Evolutionary conservation across 2,888 invertebrate species (phyloP).

Genomic region (Drosophila nigricruria): DNA sequence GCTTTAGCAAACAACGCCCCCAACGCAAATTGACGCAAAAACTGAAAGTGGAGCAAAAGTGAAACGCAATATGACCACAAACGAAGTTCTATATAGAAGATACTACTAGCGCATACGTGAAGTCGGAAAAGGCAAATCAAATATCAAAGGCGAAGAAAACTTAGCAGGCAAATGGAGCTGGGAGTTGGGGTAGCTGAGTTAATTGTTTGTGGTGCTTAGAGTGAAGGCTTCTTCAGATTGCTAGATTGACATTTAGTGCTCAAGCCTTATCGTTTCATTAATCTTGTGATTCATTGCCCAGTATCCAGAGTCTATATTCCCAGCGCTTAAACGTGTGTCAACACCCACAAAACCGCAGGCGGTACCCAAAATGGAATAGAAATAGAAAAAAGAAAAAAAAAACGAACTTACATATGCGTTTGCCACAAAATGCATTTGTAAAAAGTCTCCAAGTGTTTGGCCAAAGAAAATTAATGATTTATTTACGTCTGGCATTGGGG

Average conservation of each 20-base stretch:
- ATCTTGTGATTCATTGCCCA: constrained; percentile 67
- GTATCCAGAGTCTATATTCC: constrained; percentile 20
- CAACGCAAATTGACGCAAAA: constrained; percentile 66
- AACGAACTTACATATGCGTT: constrained; percentile 12
- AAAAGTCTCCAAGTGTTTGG: constrained; percentile 37
- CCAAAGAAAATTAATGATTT: constrained; percentile 70
- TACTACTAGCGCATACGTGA: constrained; percentile 15
- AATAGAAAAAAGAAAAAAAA: background rate
- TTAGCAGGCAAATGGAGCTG: constrained; percentile 40
- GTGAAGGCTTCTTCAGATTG: constrained; percentile 64
- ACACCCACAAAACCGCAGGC: constrained; percentile 82
- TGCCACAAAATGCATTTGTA: constrained; percentile 35
- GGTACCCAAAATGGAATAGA: constrained; percentile 37
- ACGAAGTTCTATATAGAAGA: constrained; percentile 36
- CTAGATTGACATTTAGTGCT: constrained; percentile 66
- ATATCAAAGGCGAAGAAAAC: constrained; percentile 74
- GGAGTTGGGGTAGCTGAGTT: constrained; percentile 37
- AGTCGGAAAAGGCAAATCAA: constrained; percentile 75
- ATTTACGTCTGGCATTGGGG: constrained; percentile 61
- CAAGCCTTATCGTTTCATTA: constrained; percentile 60
- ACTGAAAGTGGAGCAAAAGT: constrained; percentile 80
- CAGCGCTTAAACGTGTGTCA: constrained; percentile 71
- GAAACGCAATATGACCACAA: constrained; percentile 83
- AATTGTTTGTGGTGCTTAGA: constrained; percentile 59
- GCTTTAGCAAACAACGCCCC: constrained; percentile 67